Conservation (phyloP, 2,888 invertebrate genomes). For the Drosophila macrospina region DNA sequence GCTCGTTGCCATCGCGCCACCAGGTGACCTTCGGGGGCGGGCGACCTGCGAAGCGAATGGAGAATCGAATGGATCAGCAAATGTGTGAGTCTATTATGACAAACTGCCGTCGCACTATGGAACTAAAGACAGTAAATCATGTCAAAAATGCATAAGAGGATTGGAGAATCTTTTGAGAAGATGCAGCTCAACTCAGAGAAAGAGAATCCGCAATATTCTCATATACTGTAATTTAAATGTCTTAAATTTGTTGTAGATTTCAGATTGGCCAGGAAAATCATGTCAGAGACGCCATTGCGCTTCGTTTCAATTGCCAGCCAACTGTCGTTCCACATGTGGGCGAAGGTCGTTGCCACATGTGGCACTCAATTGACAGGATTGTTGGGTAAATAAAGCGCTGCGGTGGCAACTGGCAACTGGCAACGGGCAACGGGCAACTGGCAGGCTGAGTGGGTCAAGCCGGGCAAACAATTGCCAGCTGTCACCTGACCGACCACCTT, state of each 20-base stretch:
- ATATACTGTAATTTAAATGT: no score
- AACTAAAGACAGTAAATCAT: no score
- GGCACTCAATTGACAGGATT: constrained; percentile 40
- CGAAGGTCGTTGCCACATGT: constrained; percentile 27
- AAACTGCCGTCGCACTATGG: not conserved
- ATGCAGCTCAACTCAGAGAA: no score
- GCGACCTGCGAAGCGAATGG: constrained; percentile 87
- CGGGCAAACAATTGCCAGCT: constrained; percentile 7
- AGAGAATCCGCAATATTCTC: no score
- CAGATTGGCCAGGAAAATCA: not conserved
- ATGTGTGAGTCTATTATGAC: not conserved
- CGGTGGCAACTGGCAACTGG: constrained; percentile 1
- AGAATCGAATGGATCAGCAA: not conserved
- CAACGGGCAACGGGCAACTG: not conserved
- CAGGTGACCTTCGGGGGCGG: constrained; percentile 93
- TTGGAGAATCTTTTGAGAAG: not conserved
- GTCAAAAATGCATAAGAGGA: not conserved
- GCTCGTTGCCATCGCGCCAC: constrained; percentile 91
- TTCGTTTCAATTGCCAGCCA: not conserved
- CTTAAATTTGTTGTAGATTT: not conserved
- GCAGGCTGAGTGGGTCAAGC: constrained; percentile 2
- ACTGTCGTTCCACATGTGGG: constrained; percentile 13
- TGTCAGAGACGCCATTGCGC: not conserved
- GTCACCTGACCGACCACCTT: not conserved
- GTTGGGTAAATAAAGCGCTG: constrained; percentile 14